Conservation (phyloP, 2,113 vertebrate species). For the Corythaixoides concolor region DNA sequence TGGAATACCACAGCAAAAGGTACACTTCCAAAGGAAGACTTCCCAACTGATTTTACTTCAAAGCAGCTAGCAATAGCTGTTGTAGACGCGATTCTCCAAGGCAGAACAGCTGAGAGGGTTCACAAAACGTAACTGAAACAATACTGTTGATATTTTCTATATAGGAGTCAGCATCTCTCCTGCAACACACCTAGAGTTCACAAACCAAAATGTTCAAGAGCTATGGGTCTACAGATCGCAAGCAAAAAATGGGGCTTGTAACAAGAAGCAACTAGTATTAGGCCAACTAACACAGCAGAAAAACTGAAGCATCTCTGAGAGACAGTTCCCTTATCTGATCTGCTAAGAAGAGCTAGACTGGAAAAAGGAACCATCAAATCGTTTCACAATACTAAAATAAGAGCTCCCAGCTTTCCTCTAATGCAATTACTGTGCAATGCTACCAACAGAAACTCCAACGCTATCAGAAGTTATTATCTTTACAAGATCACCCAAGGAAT, state of each 20-base stretch:
- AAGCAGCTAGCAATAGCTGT: neutral
- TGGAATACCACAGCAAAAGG: neutral
- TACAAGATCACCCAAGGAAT: neutral
- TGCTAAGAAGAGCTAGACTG: neutral
- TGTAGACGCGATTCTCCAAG: neutral
- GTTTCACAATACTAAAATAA: neutral
- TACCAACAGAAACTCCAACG: neutral
- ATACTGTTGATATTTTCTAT: neutral
- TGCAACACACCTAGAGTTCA: neutral
- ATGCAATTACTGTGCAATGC: neutral
- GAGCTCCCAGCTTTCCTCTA: neutral
- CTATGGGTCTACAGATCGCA: neutral
- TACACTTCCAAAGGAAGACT: neutral
- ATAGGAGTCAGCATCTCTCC: neutral
- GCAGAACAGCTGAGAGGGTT: neutral
- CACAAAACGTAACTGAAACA: neutral
- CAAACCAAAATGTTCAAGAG: neutral
- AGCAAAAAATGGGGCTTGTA: neutral
- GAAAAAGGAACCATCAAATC: neutral
- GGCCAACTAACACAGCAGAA: neutral
- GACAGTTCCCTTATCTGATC: neutral
- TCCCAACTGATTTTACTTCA: neutral
- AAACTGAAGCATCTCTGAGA: neutral
- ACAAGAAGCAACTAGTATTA: neutral
- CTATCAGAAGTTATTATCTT: neutral